phyloP scores from a whole-genome alignment of 37 sponge, comb jelly and placozoan species.

The Beroe forskalii region DNA sequence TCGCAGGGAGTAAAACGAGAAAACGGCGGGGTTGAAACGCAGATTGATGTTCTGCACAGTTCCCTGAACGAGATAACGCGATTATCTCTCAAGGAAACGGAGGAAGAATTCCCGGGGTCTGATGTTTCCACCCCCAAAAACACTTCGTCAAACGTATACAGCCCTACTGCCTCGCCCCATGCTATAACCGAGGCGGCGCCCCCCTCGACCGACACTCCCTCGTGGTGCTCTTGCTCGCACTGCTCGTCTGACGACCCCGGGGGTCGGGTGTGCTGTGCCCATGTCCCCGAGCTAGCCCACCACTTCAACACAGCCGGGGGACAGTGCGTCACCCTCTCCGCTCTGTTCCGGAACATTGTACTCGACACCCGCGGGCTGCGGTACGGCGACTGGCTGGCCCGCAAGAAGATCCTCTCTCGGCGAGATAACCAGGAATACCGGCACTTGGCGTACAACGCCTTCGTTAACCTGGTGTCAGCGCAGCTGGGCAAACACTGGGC shows the following conservation, averaged over 20 bases:
- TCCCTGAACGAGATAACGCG: too few relatives aligned
- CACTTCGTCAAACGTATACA: too few relatives aligned
- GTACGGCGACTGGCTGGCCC: slow-evolving; percentile 25
- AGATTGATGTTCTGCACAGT: too few relatives aligned
- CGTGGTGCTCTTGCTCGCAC: not conserved
- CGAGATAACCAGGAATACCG: not conserved
- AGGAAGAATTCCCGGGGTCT: too few relatives aligned
- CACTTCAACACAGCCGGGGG: not conserved
- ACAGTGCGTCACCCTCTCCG: slow-evolving; percentile 6
- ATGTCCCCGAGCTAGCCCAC: not conserved
- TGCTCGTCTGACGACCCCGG: not conserved
- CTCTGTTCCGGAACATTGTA: not conserved
- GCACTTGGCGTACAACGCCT: slow-evolving; percentile 50
- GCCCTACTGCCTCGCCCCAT: too few relatives aligned
- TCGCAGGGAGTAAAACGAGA: too few relatives aligned
- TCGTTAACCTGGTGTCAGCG: slow-evolving; percentile 3
- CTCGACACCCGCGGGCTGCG: not conserved
- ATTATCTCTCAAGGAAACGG: too few relatives aligned
- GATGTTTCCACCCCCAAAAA: too few relatives aligned
- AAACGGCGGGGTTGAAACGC: too few relatives aligned
- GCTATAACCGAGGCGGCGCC: not conserved
- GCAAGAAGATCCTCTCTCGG: not conserved
- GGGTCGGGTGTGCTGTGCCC: not conserved
- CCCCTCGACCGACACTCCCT: not conserved
- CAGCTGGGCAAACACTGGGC: not conserved